Evolutionary conservation across 2,797 vertebrate species (phyloP), one percentile per base, ranked within the genome.

Genomic region (Pipistrellus kuhlii): DNA sequence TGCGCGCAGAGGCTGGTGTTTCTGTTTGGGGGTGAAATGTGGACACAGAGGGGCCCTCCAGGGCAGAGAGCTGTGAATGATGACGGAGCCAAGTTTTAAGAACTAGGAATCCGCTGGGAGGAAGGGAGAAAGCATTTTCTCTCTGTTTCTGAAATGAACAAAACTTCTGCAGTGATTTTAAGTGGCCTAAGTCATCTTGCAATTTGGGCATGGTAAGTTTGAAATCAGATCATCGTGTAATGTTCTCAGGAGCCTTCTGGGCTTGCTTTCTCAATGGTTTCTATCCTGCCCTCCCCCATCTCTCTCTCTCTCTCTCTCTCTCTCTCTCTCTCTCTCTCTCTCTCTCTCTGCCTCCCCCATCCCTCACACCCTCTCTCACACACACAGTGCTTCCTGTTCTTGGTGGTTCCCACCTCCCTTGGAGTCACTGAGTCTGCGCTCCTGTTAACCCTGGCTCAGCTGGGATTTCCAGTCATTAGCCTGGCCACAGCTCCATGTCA

Each of bases 161-260:
- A 53, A 94, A 77, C 30, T 59, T 82, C 30, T 8, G 20, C 62
- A 32, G 23, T 59, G 62, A 91, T 44, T 62, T 92, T 14, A 35
- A 25, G 85, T 66, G 80, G 48, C 59, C 68, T 62, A 20, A 71
- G 68, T 32, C 62, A 9, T 44, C 51, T n/a, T 38, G 85, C 66
- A 38, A 64, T 87, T 90, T 86, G 73, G 85, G n/a, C 55, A 35
- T 35, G 51, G 55, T 35, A 32, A 41, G 41, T 68, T 10, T 66
- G 23, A 75, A 91, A 53, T 90, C 78, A 93, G 86, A 83, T 69
- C 80, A 72, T 14, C 69, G 57, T 41, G n/a, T 41, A 23, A 35
- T 75, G 64, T 82, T 87, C 51, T 81, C 21, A 32, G 27, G 51
- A 55, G 35, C 20, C 77, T 93, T 38, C 51, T 44, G 72, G 4